Conservation (phyloP, 2,888 invertebrate species). For the Tetrapedia diversipes region DNA sequence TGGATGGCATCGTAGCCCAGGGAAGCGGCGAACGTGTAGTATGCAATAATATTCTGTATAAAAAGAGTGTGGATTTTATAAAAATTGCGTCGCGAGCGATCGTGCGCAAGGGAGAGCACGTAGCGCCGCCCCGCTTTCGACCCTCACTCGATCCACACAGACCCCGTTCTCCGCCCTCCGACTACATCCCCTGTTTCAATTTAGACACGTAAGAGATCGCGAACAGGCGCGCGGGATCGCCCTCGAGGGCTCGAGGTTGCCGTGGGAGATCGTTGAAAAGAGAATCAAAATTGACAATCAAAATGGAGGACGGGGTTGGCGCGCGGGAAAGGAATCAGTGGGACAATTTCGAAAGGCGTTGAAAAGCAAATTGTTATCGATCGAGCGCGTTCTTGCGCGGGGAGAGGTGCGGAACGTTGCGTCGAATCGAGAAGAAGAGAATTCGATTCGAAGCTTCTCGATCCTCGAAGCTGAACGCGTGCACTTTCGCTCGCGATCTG, state of each 20-base stretch:
- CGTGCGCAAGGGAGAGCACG: conserved; percentile 44
- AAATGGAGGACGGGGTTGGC: conserved; percentile 10
- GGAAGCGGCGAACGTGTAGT: conserved; percentile 71
- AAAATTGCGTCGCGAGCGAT: conserved; percentile 61
- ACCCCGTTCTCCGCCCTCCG: not conserved
- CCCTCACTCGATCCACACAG: conserved; percentile 9
- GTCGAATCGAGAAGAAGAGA: not conserved
- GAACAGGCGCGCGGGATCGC: conserved; percentile 26
- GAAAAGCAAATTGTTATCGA: no score
- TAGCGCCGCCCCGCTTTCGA: conserved; percentile 12
- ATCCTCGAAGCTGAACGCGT: not conserved
- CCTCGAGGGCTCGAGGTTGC: conserved; percentile 42
- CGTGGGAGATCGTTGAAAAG: not conserved
- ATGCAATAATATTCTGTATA: conserved; percentile 76
- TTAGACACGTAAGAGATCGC: conserved; percentile 11
- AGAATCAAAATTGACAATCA: conserved; percentile 65
- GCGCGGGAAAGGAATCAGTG: not conserved
- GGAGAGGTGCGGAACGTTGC: not conserved
- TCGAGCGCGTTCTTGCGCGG: conserved; percentile 30
- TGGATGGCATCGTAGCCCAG: conserved; percentile 47
- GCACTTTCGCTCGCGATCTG: conserved; percentile 17
- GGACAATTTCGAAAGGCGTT: no score
- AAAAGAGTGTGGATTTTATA: conserved; percentile 70
- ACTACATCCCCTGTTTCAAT: conserved; percentile 31
- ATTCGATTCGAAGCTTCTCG: not conserved